phyloP scores from a whole-genome alignment of 2,113 vertebrate species.

The Cyanocitta stelleri region DNA sequence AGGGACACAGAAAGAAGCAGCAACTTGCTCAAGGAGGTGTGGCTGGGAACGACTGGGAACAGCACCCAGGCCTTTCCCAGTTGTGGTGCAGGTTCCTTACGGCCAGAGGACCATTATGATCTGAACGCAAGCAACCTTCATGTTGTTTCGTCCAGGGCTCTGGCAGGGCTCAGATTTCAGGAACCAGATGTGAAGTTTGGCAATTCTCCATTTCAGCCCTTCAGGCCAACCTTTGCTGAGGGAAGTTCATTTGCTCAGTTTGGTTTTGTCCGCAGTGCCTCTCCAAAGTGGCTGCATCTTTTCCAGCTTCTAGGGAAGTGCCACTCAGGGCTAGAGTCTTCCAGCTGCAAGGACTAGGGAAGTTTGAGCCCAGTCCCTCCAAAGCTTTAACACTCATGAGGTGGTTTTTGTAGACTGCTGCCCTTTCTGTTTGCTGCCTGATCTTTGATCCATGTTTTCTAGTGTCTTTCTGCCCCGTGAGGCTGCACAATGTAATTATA shows the following conservation, averaged over 20 bases:
- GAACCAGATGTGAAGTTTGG: neutral
- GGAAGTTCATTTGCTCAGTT: neutral
- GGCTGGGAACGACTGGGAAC: neutral
- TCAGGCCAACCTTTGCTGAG: neutral
- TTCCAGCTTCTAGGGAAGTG: neutral
- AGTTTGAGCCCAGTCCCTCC: neutral
- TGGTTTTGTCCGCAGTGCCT: neutral
- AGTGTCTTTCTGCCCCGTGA: rapidly evolving
- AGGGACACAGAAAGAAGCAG: neutral
- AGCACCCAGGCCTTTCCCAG: neutral
- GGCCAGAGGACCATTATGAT: neutral
- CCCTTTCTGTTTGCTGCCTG: neutral
- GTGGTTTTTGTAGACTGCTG: neutral
- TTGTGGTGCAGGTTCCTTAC: neutral
- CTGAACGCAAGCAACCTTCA: neutral
- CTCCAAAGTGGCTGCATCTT: neutral
- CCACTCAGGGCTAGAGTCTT: neutral
- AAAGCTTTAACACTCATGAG: neutral
- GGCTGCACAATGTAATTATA: neutral
- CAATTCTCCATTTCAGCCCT: neutral
- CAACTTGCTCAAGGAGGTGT: neutral
- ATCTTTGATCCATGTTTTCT: neutral
- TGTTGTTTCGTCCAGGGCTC: neutral
- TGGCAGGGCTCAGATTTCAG: neutral
- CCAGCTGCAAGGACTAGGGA: neutral